Conservation (phyloP, 1,140 invertebrate genomes). For the Lepidostoma basale region DNA sequence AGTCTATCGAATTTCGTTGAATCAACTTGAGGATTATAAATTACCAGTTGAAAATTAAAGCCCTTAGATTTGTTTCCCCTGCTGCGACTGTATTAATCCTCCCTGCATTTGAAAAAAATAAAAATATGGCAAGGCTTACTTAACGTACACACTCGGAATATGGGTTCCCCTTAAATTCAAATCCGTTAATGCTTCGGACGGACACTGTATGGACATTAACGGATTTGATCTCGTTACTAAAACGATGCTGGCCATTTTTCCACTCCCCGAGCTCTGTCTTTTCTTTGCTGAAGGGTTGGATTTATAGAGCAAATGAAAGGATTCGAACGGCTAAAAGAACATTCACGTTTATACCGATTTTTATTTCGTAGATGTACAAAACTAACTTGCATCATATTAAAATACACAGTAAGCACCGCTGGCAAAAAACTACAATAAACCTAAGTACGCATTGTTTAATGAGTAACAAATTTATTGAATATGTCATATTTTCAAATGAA, state of each 20-base stretch:
- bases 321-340: not conserved
- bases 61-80: too few relatives aligned
- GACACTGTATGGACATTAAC: constrained; percentile 45
- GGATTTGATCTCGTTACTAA: constrained; percentile 43
- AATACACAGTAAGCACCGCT: too few relatives aligned
- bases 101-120: constrained; percentile 28
- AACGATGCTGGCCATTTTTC: constrained; percentile 32
- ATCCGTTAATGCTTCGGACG: constrained; percentile 44
- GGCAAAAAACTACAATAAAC: too few relatives aligned
- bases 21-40: too few relatives aligned
- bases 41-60: too few relatives aligned
- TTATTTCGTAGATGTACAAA: too few relatives aligned
- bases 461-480: too few relatives aligned
- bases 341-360: too few relatives aligned
- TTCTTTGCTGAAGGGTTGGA: constrained; percentile 30
- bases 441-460: too few relatives aligned
- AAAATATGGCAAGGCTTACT: constrained; percentile 23
- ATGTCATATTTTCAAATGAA: too few relatives aligned
- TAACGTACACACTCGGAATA: constrained; percentile 27
- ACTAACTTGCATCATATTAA: too few relatives aligned
- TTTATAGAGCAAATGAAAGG: not conserved
- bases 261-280: constrained; percentile 7
- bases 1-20: too few relatives aligned
- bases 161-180: constrained; percentile 44
- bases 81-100: not conserved